Percentiles rank a stretch among this genome's conserved stretches.
Conservation (phyloP, 2,888 invertebrate genomes). For the Pollenia angustigena region DNA sequence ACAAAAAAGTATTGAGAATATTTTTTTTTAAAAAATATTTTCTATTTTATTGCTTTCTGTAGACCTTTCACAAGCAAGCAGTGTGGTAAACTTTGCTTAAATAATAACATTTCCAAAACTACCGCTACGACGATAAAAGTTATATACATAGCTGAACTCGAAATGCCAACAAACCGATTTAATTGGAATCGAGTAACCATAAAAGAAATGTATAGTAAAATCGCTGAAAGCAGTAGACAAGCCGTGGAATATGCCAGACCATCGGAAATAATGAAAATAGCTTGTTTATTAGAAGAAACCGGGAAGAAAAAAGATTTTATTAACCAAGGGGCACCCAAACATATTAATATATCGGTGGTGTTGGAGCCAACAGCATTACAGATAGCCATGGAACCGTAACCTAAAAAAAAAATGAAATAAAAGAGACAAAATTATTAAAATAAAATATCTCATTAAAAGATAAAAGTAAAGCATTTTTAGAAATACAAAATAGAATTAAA, state of each 20-base stretch:
- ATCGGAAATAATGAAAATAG: conserved; percentile 50
- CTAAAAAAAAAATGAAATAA: conserved; percentile 79
- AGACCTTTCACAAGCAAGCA: not conserved
- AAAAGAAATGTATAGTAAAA: conserved; percentile 88
- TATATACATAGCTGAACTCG: conserved; percentile 88
- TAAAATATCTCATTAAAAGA: not conserved
- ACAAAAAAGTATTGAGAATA: too few species aligned
- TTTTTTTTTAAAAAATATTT: too few species aligned
- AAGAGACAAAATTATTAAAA: not conserved
- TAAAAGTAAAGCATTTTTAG: too few species aligned
- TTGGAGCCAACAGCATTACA: conserved; percentile 93
- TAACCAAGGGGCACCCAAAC: conserved; percentile 92
- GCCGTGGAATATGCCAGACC: conserved; percentile 38
- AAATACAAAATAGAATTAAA: too few species aligned
- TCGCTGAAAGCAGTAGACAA: conserved; percentile 88
- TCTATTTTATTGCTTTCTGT: not conserved
- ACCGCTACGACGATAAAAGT: conserved; percentile 89
- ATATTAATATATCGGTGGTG: conserved; percentile 91
- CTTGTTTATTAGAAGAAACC: conserved; percentile 76
- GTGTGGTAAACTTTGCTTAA: conserved; percentile 16
- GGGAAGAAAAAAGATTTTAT: conserved; percentile 88
- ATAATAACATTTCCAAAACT: conserved; percentile 88
- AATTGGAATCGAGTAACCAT: conserved; percentile 88
- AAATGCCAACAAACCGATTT: conserved; percentile 89
- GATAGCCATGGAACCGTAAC: conserved; percentile 87